Evolutionary conservation across 2,113 vertebrate species (phyloP), one percentile per base, ranked within the genome.

Genomic region (Pachypanchax playfairii): DNA sequence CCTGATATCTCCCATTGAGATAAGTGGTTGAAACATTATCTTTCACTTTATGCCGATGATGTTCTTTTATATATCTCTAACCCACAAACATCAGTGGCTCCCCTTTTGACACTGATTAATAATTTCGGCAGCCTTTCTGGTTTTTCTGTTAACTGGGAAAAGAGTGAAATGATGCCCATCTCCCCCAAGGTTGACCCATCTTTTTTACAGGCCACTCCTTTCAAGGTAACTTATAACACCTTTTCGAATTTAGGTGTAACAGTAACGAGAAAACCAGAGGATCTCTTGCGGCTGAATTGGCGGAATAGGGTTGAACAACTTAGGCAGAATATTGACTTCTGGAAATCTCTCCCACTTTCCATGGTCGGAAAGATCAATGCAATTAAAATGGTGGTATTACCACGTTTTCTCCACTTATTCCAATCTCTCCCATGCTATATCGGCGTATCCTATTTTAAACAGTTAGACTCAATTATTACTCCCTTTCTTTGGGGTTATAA

Each of bases 251-350:
- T 43, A 18, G 41, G 41, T 3, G 2, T 43, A 18, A 3, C 10
- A 7, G 9, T 43, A 43, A 43, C 18, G 18, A 43, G 18, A 20
- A 42, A 21, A 43, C n/a, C 42, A 21, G 42, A 43, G 20, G n/a
- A n/a, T n/a, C n/a, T n/a, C n/a, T n/a, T n/a, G n/a, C n/a, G n/a
- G n/a, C n/a, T n/a, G n/a, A n/a, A 44, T 4, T 44, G 20, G 42
- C 42, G 21, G 11, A 44, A 4, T 21, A 44, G 21, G 21, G 21
- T 44, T 21, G 1, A 21, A 4, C 20, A 44, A 44, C 42, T 43
- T 21, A 44, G 21, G n/a, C 42, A 44, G 42, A 44, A 44, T 46
- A 46, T 6, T 24, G 43, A 46, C 24, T 46, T 46, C 20, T 46
- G 21, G 43, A 46, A 6, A 21, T 22, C 21, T 22, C 43, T 22